Percentiles rank a stretch among this genome's conserved stretches.
These are phyloP conservation scores for Selenia dentaria DNA, from an alignment of 2,888 invertebrate genomes.

Conservation along the genomic window DNA sequence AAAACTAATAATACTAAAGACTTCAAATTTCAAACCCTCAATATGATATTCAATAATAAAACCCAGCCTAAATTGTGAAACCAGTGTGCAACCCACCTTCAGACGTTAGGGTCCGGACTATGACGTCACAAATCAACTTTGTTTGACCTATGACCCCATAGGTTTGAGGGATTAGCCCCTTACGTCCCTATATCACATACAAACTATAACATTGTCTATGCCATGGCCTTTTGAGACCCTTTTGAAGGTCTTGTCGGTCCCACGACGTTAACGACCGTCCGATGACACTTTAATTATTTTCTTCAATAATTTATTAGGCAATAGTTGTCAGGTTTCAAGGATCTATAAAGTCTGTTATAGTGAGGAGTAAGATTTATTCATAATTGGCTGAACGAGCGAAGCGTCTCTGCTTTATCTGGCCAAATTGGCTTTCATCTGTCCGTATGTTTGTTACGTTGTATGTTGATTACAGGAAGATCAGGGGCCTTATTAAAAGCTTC, in stretches of 20 bases:
- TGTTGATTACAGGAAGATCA: too few relatives aligned
- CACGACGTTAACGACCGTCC: slow-evolving; percentile 57
- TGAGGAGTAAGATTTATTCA: too few relatives aligned
- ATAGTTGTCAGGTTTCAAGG: slow-evolving; percentile 32
- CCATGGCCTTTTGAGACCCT: slow-evolving; percentile 2
- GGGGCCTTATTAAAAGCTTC: too few relatives aligned
- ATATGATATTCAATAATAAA: not conserved
- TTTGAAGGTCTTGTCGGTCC: slow-evolving; percentile 23
- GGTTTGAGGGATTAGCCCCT: slow-evolving; percentile 49
- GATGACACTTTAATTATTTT: slow-evolving; percentile 54
- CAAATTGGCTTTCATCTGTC: too few relatives aligned
- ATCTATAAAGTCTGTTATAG: too few relatives aligned
- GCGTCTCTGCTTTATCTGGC: too few relatives aligned
- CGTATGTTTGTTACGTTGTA: too few relatives aligned
- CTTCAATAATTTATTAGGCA: slow-evolving; percentile 37
- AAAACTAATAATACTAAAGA: not conserved
- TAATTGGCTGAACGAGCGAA: too few relatives aligned
- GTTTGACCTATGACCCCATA: slow-evolving; percentile 64
- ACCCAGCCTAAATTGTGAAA: slow-evolving; percentile 16
- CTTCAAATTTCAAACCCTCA: slow-evolving; percentile 2
- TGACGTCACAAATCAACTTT: slow-evolving; percentile 63
- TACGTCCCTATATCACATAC: not conserved
- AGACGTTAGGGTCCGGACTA: slow-evolving; percentile 22
- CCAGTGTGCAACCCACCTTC: slow-evolving; percentile 14
- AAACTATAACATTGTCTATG: not conserved